Evolutionary conservation across 2,888 invertebrate species (phyloP).

Genomic region (Phania funesta): DNA sequence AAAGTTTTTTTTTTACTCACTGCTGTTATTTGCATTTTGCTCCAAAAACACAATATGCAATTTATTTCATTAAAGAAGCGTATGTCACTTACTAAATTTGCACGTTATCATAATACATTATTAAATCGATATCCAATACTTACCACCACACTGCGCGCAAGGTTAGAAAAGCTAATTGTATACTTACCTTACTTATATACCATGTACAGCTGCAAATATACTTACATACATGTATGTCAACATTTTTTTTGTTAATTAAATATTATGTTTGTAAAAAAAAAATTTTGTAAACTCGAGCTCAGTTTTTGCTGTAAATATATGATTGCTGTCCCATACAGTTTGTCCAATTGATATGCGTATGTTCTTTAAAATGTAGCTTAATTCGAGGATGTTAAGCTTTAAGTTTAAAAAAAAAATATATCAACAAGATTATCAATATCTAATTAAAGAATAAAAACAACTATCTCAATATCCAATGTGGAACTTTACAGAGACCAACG

Average conservation of each 20-base stretch:
- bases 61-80: not conserved
- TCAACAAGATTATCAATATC: not conserved
- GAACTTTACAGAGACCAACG: slow-evolving; percentile 80
- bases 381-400: not conserved
- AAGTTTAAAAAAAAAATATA: not conserved
- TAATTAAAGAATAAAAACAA: slow-evolving; percentile 11
- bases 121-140: slow-evolving; percentile 61
- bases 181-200: too few species aligned
- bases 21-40: too few species aligned
- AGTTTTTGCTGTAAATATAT: slow-evolving; percentile 43
- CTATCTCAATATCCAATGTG: slow-evolving; percentile 69
- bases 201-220: slow-evolving; percentile 3
- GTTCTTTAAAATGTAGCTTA: slow-evolving; percentile 15
- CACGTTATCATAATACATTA: not conserved
- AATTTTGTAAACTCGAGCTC: not conserved
- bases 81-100: slow-evolving; percentile 42
- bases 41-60: too few species aligned
- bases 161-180: slow-evolving; percentile 17
- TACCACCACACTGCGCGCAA: slow-evolving; percentile 72
- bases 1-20: too few species aligned
- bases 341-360: not conserved
- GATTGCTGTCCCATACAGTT: slow-evolving; percentile 7
- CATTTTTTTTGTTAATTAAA: too few species aligned
- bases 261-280: not conserved
- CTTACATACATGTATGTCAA: not conserved